Evolutionary conservation across 2,113 vertebrate genomes (phyloP).

Genomic region (Callipepla californica): DNA sequence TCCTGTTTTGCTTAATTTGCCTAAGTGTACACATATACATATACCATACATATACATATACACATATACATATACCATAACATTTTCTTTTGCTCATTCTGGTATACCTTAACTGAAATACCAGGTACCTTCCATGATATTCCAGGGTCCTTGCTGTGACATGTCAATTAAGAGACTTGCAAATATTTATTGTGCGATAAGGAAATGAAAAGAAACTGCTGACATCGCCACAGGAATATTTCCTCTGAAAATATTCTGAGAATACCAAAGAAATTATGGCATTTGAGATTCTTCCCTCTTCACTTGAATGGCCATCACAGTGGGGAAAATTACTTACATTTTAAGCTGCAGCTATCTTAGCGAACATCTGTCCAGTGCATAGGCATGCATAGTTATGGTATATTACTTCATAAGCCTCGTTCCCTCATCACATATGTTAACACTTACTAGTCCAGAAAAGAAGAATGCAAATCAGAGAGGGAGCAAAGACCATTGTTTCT

Average conservation of each 20-base stretch:
- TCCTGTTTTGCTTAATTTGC: background rate
- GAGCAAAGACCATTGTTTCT: background rate
- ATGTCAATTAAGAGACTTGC: rapidly evolving
- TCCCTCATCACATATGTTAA: background rate
- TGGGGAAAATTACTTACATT: background rate
- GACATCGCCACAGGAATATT: background rate
- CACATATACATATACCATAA: background rate
- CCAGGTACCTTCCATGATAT: background rate
- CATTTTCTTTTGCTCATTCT: background rate
- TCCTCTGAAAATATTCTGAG: background rate
- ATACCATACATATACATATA: rapidly evolving
- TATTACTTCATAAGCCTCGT: background rate
- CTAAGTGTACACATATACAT: rapidly evolving
- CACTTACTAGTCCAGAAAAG: background rate
- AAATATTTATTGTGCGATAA: background rate
- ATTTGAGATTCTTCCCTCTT: background rate
- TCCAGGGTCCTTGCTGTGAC: background rate
- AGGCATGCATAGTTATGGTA: background rate
- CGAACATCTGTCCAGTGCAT: background rate
- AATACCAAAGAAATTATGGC: background rate
- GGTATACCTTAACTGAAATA: background rate
- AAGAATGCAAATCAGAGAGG: background rate
- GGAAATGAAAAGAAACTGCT: background rate
- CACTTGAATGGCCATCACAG: background rate
- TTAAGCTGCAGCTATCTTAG: background rate